These are phyloP conservation scores for Trochalopteron elliotii DNA, from an alignment of 2,113 vertebrate species.

Conservation along the genomic window DNA sequence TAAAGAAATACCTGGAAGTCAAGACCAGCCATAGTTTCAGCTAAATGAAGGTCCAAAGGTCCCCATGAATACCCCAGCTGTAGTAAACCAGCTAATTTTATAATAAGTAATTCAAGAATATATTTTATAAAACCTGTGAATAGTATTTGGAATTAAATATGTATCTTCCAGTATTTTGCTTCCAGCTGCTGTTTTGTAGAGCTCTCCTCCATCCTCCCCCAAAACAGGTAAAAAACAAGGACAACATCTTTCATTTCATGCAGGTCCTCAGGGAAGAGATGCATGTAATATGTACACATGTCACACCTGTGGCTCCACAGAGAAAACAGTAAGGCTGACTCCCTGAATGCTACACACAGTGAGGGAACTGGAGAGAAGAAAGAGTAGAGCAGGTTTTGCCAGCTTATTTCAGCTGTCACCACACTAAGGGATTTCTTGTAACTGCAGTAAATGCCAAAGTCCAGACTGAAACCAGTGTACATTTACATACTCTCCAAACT, in stretches of 20 bases:
- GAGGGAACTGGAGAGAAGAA: background rate
- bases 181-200: background rate
- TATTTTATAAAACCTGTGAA: background rate
- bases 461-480: background rate
- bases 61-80: background rate
- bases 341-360: background rate
- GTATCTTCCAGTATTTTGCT: background rate
- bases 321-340: background rate
- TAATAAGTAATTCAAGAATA: background rate
- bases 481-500: background rate
- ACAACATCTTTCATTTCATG: background rate
- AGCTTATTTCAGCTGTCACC: background rate
- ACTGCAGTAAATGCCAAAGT: background rate
- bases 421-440: background rate
- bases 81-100: background rate
- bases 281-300: rapidly evolving
- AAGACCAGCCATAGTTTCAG: background rate
- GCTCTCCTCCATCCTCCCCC: background rate
- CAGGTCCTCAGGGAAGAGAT: background rate
- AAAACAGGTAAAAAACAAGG: background rate
- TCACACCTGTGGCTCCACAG: background rate
- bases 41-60: background rate
- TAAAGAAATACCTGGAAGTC: background rate
- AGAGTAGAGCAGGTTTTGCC: background rate
- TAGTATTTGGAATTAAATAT: background rate